phyloP scores from a whole-genome alignment of 2,113 vertebrate species.

The Eulacestoma nigropectus region DNA sequence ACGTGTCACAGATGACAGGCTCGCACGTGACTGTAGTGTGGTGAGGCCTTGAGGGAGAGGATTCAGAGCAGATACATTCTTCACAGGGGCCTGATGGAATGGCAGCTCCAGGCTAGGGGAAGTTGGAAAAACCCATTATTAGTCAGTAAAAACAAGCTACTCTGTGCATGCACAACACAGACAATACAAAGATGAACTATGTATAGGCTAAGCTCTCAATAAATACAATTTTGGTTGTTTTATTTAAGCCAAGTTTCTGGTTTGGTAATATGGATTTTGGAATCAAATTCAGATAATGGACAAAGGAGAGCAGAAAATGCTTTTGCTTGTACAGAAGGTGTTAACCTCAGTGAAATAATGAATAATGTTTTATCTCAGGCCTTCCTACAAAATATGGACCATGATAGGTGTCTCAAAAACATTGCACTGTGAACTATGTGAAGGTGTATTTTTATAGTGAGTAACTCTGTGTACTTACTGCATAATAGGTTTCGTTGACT shows the following conservation, averaged over 20 bases:
- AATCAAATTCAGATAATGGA: background rate
- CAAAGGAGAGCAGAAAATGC: background rate
- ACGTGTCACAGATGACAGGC: conserved; percentile 36
- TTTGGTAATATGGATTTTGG: background rate
- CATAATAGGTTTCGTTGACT: conserved; percentile 41
- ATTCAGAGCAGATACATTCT: conserved; percentile 57
- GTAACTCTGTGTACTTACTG: conserved; percentile 39
- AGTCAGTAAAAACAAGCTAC: background rate
- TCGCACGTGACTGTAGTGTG: background rate
- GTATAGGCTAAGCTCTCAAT: background rate
- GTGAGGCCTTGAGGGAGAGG: background rate
- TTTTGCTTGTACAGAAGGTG: background rate
- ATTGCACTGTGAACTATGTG: background rate
- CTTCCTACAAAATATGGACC: background rate
- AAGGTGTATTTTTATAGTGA: background rate
- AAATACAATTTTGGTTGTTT: background rate
- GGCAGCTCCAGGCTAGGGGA: conserved; percentile 58
- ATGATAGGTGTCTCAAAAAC: background rate
- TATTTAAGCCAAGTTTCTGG: background rate
- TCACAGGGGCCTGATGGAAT: conserved; percentile 64
- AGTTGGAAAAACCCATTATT: background rate
- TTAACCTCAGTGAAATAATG: background rate
- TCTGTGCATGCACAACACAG: rapidly evolving
- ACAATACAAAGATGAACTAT: background rate
- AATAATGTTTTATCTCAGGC: background rate